Conservation (phyloP, 2,113 vertebrate species). For the Megaceryle torquata region DNA sequence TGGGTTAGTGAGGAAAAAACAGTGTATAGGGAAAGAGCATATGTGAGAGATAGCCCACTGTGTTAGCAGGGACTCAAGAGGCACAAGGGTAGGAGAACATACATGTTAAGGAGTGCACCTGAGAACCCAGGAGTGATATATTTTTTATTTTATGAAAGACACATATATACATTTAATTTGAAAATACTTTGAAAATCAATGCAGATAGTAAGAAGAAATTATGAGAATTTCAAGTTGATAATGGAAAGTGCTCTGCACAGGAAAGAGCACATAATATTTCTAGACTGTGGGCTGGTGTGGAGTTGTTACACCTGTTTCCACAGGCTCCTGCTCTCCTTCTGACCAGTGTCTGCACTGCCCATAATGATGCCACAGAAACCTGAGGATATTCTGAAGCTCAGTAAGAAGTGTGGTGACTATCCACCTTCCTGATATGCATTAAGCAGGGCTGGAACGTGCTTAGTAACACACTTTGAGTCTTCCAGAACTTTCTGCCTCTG, state of each 20-base stretch:
- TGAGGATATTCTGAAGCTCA: background rate
- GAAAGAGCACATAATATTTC: background rate
- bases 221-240: background rate
- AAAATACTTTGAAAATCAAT: background rate
- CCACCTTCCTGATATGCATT: background rate
- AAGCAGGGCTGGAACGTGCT: background rate
- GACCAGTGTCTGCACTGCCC: fast-evolving
- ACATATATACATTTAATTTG: background rate
- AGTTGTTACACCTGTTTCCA: background rate
- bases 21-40: background rate
- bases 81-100: background rate
- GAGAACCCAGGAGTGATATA: background rate
- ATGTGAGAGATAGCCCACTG: fast-evolving
- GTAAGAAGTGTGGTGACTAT: background rate
- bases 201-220: background rate
- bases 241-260: background rate
- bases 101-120: background rate
- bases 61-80: background rate
- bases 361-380: background rate
- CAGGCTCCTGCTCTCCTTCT: background rate
- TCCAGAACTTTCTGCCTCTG: background rate
- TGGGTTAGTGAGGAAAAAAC: background rate
- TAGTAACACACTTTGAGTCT: background rate
- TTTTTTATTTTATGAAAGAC: background rate
- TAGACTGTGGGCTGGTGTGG: fast-evolving